These are phyloP conservation scores for Orchestes rusci DNA, from an alignment of 2,888 invertebrate genomes.

Conservation along the genomic window DNA sequence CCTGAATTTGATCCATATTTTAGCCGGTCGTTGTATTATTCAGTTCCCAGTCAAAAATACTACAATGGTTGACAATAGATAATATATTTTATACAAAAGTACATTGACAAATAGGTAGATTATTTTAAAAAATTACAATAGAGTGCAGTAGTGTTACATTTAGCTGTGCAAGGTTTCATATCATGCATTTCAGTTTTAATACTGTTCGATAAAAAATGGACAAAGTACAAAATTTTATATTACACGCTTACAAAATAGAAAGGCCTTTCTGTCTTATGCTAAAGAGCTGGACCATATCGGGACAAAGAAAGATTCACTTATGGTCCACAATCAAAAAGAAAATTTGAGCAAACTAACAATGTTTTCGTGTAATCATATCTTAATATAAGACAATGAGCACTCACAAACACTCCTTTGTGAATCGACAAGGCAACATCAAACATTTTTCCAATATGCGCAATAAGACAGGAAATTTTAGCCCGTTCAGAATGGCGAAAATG, in stretches of 20 bases:
- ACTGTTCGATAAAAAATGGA: constrained; percentile 16
- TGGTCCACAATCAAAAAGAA: too few species aligned
- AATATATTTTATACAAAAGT: constrained; percentile 21
- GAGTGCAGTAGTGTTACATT: constrained; percentile 16
- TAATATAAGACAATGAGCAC: constrained; percentile 4
- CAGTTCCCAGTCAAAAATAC: too few species aligned
- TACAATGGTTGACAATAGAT: constrained; percentile 9
- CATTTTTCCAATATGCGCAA: too few species aligned
- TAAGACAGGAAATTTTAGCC: too few species aligned
- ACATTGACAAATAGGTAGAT: constrained; percentile 15
- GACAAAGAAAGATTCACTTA: too few species aligned
- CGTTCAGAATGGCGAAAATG: too few species aligned
- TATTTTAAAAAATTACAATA: constrained; percentile 17
- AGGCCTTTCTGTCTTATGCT: constrained; percentile 21
- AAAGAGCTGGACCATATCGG: too few species aligned
- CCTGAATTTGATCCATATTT: too few species aligned
- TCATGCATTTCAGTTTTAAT: constrained; percentile 13
- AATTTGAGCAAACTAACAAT: too few species aligned
- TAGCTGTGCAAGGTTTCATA: constrained; percentile 18
- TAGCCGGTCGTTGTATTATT: too few species aligned
- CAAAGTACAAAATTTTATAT: constrained; percentile 21
- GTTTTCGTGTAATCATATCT: too few species aligned
- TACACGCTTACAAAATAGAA: constrained; percentile 22
- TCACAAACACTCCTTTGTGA: neutral
- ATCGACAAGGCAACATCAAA: neutral